These are phyloP conservation scores for Lytechinus variegatus DNA, from an alignment of 35 echinoderm and acorn worm genomes.

Conservation along the genomic window DNA sequence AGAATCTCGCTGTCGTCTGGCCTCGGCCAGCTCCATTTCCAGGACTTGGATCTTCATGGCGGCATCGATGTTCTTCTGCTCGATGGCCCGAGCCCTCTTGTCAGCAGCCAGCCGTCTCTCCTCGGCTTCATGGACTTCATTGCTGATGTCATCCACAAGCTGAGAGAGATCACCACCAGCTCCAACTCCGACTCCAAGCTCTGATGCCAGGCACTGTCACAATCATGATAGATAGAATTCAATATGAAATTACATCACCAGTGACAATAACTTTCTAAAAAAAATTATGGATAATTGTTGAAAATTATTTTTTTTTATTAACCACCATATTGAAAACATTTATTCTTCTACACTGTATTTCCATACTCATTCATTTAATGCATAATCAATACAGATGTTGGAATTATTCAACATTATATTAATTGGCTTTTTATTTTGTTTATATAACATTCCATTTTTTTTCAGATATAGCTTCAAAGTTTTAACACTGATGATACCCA, in stretches of 20 bases:
- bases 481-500: no score
- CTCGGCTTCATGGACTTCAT: background rate
- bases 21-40: background rate
- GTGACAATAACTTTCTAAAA: no score
- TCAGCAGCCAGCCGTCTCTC: background rate
- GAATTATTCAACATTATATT: no score
- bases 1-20: background rate
- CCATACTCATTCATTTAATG: no score
- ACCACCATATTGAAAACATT: background rate
- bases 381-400: no score
- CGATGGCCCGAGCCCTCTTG: background rate
- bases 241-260: background rate
- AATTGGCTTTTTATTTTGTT: no score
- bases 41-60: background rate
- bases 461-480: no score
- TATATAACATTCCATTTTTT: no score
- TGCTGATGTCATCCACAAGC: background rate
- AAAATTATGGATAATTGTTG: background rate
- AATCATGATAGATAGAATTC: background rate
- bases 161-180: background rate
- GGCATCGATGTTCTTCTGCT: background rate
- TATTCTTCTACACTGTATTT: no score
- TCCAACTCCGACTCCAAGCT: background rate
- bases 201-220: background rate
- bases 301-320: background rate